Evolutionary conservation across 2,888 invertebrate species (phyloP), one percentile per base, ranked within the genome.

Genomic region (Choristoneura rosaceana): DNA sequence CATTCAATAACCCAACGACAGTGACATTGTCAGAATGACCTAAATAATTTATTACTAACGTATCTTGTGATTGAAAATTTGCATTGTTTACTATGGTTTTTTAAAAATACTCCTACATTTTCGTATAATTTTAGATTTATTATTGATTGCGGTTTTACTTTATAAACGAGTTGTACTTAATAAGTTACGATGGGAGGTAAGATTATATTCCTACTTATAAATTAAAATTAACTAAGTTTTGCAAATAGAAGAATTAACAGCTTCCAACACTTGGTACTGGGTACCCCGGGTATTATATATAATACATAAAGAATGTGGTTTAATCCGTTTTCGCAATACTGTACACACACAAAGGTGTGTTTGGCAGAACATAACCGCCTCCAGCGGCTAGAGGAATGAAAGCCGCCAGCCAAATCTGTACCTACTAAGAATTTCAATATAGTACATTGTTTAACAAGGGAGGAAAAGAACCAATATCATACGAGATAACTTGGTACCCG

Each of bases 31-130:
- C 55, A 55, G 4, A 4, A 25, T 12, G 55, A 12, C 55, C 25
- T 60, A 71, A 62, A 70, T 69, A 66, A 70, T 58, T 47, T 33
- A 33, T 70, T 68, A 71, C 70, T 71, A 41, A 61, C 63, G 67
- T 60, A 12, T 62, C 52, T 55, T 15, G 34, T 62, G 14, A 38
- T 55, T 47, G 17, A 62, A 55, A 70, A 67, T 71, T 43, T n/a
- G 34, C 62, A 45, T 52, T 62, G 71, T 68, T 68, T 71, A 67
- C 71, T 47, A 45, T 55, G 8, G 12, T 58, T 71, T 71, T 71
- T 71, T 67, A n/a, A 55, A 34, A 52, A 52, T 17, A 64, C 50
- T 55, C 60, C 45, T 63, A 58, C 47, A 70, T 73, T 73, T 73
- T 73, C n/a, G 43, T 60, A 34, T 12, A 60, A 34, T 60, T 73